These are phyloP conservation scores for Drosophila engyochracea DNA, from an alignment of 2,888 invertebrate species.

Conservation along the genomic window DNA sequence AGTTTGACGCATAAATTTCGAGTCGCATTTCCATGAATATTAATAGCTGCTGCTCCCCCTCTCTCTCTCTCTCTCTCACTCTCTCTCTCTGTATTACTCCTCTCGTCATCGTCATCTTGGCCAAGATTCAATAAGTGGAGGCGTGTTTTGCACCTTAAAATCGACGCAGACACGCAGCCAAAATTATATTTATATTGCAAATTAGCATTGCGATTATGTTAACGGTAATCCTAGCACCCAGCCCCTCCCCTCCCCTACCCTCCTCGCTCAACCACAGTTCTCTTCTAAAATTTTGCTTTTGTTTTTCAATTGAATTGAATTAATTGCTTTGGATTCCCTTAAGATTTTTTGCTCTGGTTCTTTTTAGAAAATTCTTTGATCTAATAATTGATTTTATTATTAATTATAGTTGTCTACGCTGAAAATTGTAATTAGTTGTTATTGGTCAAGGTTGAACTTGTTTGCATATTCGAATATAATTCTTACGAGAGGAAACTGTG, in stretches of 20 bases:
- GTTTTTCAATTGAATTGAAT: constrained; percentile 13
- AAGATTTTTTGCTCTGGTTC: not conserved
- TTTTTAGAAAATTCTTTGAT: constrained; percentile 21
- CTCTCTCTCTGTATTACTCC: no score
- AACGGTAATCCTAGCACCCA: not conserved
- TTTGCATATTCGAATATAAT: not conserved
- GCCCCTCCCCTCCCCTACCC: accelerated
- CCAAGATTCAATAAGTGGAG: constrained; percentile 44
- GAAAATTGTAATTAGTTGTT: not conserved
- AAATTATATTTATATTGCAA: constrained; percentile 19
- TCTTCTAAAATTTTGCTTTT: not conserved
- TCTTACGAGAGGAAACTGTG: accelerated
- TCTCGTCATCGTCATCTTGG: not conserved
- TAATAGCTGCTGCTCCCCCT: constrained; percentile 37
- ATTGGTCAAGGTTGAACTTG: not conserved
- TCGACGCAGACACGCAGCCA: constrained; percentile 27
- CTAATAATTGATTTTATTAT: constrained; percentile 10
- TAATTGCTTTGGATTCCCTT: not conserved
- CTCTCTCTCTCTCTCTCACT: not conserved
- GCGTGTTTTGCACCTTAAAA: constrained; percentile 27
- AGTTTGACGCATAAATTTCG: constrained; percentile 64
- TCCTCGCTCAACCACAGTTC: not conserved
- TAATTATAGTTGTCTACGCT: not conserved
- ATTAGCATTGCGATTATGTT: constrained; percentile 12
- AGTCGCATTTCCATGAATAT: constrained; percentile 60